Evolutionary conservation across 2,888 invertebrate species (phyloP).

Genomic region (Eristalis pertinax): DNA sequence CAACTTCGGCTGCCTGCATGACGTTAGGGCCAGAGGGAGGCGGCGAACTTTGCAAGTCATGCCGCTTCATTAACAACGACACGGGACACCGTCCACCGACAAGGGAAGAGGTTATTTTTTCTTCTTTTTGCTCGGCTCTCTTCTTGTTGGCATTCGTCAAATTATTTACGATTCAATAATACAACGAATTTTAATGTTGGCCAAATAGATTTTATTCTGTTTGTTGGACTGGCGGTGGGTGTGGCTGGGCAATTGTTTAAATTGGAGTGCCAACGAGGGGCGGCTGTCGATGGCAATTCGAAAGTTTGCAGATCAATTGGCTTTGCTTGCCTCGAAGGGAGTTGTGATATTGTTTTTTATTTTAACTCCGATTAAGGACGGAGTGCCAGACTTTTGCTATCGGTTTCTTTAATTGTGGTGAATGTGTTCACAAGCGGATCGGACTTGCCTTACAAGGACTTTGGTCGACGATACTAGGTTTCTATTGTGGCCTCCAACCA

Average conservation of each 20-base stretch:
- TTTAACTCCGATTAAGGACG: no score
- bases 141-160: not conserved
- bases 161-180: conserved; percentile 16
- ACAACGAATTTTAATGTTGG: conserved; percentile 7
- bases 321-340: no score
- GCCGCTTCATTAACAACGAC: conserved; percentile 6
- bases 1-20: not conserved
- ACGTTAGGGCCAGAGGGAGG: no score
- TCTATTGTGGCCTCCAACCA: no score
- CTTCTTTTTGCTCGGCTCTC: not conserved
- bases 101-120: not conserved
- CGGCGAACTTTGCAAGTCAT: not conserved
- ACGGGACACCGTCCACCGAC: not conserved
- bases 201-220: not conserved
- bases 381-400: no score
- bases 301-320: no score
- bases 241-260: not conserved
- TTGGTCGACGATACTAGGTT: no score
- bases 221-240: not conserved
- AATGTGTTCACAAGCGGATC: no score
- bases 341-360: no score
- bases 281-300: no score
- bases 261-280: not conserved
- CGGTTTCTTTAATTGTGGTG: no score
- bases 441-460: no score